Percentiles rank a stretch among this genome's conserved stretches.
These are phyloP conservation scores for Spea bombifrons DNA, from an alignment of 2,113 vertebrate genomes.

Conservation along the genomic window DNA sequence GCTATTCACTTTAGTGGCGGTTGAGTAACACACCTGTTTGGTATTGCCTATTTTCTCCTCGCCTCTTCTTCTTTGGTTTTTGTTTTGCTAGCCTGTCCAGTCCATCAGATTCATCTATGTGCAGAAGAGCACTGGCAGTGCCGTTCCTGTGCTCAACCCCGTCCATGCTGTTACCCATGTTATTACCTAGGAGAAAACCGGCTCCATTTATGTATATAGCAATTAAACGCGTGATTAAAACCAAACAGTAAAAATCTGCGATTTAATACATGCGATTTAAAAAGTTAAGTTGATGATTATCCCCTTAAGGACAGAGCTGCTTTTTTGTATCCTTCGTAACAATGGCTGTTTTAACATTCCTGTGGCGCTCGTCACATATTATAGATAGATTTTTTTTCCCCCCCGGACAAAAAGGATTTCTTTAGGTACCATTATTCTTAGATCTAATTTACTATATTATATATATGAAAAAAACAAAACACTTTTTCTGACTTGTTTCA, in stretches of 20 bases:
- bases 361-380: no score
- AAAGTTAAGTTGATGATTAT: not conserved
- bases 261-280: not conserved
- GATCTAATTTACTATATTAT: no score
- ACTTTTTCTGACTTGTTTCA: no score
- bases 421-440: no score
- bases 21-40: conserved; percentile 82
- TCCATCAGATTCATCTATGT: conserved; percentile 89
- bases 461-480: no score
- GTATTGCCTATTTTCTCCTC: conserved; percentile 90
- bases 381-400: no score
- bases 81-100: conserved; percentile 84
- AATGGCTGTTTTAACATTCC: no score
- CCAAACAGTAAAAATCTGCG: not conserved
- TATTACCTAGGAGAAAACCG: conserved; percentile 19
- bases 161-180: conserved; percentile 76
- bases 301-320: no score
- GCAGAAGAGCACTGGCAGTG: conserved; percentile 90
- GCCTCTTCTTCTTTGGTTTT: conserved; percentile 87
- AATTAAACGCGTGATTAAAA: not conserved
- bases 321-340: no score
- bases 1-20: not conserved
- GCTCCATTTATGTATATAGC: no score
- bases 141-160: conserved; percentile 92
- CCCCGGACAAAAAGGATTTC: no score